Evolutionary conservation across 35 echinoderm and acorn worm genomes (phyloP).

Genomic region (Ophioderma brevispina): DNA sequence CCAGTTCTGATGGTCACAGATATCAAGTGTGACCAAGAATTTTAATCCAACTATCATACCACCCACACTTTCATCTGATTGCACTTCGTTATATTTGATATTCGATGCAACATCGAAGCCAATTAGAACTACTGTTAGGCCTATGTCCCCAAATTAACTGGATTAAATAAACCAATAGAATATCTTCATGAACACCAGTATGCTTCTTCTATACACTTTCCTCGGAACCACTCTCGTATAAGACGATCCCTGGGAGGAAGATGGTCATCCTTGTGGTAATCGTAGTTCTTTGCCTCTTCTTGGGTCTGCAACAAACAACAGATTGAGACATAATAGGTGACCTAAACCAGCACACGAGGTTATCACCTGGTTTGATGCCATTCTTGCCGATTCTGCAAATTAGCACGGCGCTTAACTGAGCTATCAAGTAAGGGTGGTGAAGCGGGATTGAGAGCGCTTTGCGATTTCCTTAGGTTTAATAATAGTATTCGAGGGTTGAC

Average conservation of each 20-base stretch:
- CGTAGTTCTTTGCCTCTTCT: conserved; percentile 39
- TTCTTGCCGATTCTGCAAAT: not conserved
- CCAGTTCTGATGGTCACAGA: too few relatives aligned
- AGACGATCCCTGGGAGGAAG: conserved; percentile 24
- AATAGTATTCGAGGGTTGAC: too few relatives aligned
- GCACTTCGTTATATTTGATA: too few relatives aligned
- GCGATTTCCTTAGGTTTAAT: too few relatives aligned
- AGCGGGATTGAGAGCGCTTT: too few relatives aligned
- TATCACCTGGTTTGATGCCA: not conserved
- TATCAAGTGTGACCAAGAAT: too few relatives aligned
- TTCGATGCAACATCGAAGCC: too few relatives aligned
- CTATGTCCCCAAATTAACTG: too few relatives aligned
- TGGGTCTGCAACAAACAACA: conserved; percentile 32
- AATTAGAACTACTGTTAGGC: too few relatives aligned
- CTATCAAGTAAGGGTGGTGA: not conserved
- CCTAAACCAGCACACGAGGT: not conserved
- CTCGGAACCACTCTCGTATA: conserved; percentile 51
- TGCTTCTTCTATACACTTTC: conserved; percentile 21
- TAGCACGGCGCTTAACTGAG: not conserved
- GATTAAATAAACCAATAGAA: too few relatives aligned
- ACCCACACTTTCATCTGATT: too few relatives aligned
- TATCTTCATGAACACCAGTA: not conserved
- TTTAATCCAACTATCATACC: too few relatives aligned
- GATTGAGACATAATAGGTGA: not conserved
- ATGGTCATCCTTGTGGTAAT: not conserved